Base-by-base conservation (phyloP, 2,888 invertebrate genomes). In the Liopterus haemorrhoidalis region DNA sequence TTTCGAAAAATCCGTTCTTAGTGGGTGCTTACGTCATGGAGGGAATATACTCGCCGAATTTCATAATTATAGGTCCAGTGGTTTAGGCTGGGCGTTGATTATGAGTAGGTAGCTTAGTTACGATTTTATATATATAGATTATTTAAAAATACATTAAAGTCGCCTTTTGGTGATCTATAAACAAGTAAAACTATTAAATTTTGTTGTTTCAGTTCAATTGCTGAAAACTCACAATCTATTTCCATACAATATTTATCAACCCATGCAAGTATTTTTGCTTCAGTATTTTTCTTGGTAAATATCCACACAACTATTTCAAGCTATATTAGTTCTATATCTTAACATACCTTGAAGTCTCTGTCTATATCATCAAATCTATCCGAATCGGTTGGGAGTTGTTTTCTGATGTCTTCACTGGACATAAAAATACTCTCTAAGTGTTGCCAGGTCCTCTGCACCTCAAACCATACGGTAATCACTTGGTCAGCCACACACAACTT, bases 351-450 rank as follows among this genome's bases (percentile, higher is more conserved):
- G 66, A 96, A 96, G 60, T 92, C 88, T 8, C 75, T 71, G 65
- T 96, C 95, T 55, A 95, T 90, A 54, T 79, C 79, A 69, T 93
- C 90, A 68, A 96, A 96, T 62, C 95, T 75, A 41, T 83, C 82
- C 0, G 95, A 92, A 69, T 96, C 96, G 53, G 90, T 85, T 2
- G 96, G 95, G 41, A 96, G 70, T 65, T 96, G 94, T 61, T 85
- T 87, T 47, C 94, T 77, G 56, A 96, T 96, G 67, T 96, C 96
- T 66, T 96, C 94, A 0, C 95, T 94, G 54, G 93, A 94, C 82
- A 95, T 94, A 66, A 96, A 96, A 64, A 96, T 96, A 58, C 93
- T 93, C 70, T 96, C 95, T 49, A 96, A 76, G 70, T 96, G 93
- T 59, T 89, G 89, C 96, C 96, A 96, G 16, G 94, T 94, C 44